phyloP scores from a whole-genome alignment of 2,888 invertebrate genomes.

The Pristionchus fissidentatus region DNA sequence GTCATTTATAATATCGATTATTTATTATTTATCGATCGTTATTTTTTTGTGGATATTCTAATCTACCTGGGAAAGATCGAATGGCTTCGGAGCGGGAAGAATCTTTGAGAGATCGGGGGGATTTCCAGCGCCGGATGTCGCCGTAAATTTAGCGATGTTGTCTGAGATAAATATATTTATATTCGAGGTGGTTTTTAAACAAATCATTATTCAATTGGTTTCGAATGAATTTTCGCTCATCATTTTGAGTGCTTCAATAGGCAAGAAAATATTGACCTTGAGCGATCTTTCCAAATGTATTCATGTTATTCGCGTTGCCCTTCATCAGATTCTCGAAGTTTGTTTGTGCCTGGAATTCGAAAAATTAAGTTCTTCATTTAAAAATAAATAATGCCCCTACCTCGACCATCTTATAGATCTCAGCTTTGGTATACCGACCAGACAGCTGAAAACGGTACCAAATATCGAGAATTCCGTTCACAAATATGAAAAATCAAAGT shows the following conservation, averaged over 20 bases:
- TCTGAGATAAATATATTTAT: no score
- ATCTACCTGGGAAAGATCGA: no score
- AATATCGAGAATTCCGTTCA: no score
- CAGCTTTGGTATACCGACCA: constrained; percentile 12
- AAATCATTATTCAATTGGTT: not conserved
- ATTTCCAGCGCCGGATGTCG: no score
- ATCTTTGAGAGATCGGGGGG: no score
- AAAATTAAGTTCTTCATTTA: not conserved
- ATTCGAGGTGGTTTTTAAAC: not conserved
- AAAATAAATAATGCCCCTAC: not conserved
- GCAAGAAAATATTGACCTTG: not conserved
- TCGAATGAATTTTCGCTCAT: not conserved
- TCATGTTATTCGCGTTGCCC: not conserved
- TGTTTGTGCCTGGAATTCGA: constrained; percentile 19
- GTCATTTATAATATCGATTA: no score
- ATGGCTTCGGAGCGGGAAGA: no score
- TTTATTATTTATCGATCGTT: no score
- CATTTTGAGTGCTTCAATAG: not conserved
- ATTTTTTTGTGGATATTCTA: no score
- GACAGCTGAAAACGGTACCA: not conserved
- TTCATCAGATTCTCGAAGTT: not conserved
- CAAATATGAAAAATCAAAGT: no score
- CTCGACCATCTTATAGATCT: not conserved
- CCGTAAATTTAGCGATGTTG: no score
- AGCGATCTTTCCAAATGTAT: not conserved